Evolutionary conservation across 2,113 vertebrate genomes (phyloP).

Genomic region (Gavia stellata): DNA sequence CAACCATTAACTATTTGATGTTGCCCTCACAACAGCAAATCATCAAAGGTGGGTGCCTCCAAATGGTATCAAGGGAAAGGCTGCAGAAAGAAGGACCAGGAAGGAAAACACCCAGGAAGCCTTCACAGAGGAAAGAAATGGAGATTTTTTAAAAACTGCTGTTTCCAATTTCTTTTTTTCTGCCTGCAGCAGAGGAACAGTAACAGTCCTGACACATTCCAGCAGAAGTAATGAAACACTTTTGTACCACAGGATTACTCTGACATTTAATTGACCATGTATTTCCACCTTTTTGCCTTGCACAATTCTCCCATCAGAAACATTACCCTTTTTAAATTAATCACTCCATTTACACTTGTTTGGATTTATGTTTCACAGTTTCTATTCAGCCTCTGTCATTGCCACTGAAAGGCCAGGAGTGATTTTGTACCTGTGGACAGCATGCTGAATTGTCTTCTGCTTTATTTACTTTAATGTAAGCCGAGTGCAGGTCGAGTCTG

Average conservation of each 20-base stretch:
- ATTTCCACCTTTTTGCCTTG: not conserved
- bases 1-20: not conserved
- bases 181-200: not conserved
- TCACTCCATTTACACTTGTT: constrained; percentile 1
- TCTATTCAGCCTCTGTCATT: not conserved
- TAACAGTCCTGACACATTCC: not conserved
- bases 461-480: not conserved
- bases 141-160: not conserved
- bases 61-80: not conserved
- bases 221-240: not conserved
- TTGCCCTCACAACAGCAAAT: not conserved
- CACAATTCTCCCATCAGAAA: not conserved
- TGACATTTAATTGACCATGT: not conserved
- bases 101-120: not conserved
- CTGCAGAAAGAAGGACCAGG: not conserved
- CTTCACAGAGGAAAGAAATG: not conserved
- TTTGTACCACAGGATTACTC: not conserved
- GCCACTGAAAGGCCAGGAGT: not conserved
- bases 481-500: not conserved
- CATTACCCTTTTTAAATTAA: not conserved
- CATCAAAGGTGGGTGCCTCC: not conserved
- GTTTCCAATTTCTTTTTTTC: not conserved
- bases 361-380: not conserved
- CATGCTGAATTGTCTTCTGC: not conserved
- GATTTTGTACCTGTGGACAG: not conserved